A percentile compares a stretch with the other conserved stretches of the same genome.
These are phyloP conservation scores for Metridium senile DNA, from an alignment of 92 coral and sea anemone species.

Conservation along the genomic window DNA sequence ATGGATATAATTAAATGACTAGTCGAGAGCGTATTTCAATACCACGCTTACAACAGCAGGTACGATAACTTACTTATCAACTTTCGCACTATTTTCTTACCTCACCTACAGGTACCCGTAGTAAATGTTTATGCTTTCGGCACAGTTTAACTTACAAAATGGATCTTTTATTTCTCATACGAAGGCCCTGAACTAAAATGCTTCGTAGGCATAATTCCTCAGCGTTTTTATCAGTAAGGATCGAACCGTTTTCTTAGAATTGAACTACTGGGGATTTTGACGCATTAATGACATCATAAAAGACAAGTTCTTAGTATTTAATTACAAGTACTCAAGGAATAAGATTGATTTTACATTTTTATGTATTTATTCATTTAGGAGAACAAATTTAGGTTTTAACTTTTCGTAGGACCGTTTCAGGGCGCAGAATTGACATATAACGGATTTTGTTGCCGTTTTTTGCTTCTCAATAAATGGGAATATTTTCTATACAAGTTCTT, in stretches of 20 bases:
- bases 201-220: background rate
- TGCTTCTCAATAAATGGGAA: no score
- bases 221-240: background rate
- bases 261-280: background rate
- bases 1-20: no score
- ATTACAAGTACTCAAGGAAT: background rate
- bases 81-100: background rate
- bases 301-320: background rate
- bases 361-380: no score
- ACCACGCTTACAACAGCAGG: background rate
- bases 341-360: no score
- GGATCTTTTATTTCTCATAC: background rate
- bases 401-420: no score
- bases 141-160: background rate
- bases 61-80: background rate
- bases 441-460: no score
- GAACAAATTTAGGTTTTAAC: no score
- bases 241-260: background rate
- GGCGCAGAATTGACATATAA: no score
- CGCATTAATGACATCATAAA: background rate
- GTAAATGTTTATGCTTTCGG: background rate
- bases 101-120: background rate
- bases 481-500: no score
- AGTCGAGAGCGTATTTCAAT: background rate
- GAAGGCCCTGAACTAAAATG: background rate